Evolutionary conservation across 2,888 invertebrate species (phyloP), one percentile per base, ranked within the genome.

Genomic region (Steinernema hermaphroditum): DNA sequence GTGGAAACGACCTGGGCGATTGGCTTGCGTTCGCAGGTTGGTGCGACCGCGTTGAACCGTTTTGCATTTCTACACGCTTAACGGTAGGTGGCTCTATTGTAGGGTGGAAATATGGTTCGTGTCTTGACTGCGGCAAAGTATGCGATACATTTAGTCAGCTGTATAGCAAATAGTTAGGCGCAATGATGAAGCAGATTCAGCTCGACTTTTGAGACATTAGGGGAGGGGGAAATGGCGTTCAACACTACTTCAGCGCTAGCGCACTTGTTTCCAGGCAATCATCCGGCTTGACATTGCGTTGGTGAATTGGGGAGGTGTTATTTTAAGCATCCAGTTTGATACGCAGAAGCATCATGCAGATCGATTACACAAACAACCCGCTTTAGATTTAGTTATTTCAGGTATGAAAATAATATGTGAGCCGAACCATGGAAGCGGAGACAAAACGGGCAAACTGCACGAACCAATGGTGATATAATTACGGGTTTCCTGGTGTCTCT

Each of bases 271-370:
- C 50, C 50, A 12, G 50, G n/a, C 24, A 24, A 50, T 50, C 50
- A 22, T 50, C 50, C 50, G 50, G 19, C 54, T 50, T 24, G 50
- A 22, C 50, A 24, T 50, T 19, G 50, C 50, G 50, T n/a, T 50
- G 8, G 50, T 19, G 22, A 19, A 46, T 46, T 24, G 46, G 37
- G 37, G 12, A 37, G 12, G 37, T 37, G 37, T 37, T 37, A 37
- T 37, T 37, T 37, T 37, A 12, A 37, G 12, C 12, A 37, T 37
- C n/a, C n/a, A n/a, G n/a, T n/a, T n/a, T n/a, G n/a, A n/a, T n/a
- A 4, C 37, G 37, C 37, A 12, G 37, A 37, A 37, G 12, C 37
- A 37, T 12, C 37, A 12, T 37, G 37, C 37, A 37, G 37, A 37
- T 4, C 37, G 37, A n/a, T n/a, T n/a, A n/a, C n/a, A n/a, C n/a